These are phyloP conservation scores for Notechis scutatus DNA, from an alignment of 2,113 vertebrate genomes.

Conservation along the genomic window DNA sequence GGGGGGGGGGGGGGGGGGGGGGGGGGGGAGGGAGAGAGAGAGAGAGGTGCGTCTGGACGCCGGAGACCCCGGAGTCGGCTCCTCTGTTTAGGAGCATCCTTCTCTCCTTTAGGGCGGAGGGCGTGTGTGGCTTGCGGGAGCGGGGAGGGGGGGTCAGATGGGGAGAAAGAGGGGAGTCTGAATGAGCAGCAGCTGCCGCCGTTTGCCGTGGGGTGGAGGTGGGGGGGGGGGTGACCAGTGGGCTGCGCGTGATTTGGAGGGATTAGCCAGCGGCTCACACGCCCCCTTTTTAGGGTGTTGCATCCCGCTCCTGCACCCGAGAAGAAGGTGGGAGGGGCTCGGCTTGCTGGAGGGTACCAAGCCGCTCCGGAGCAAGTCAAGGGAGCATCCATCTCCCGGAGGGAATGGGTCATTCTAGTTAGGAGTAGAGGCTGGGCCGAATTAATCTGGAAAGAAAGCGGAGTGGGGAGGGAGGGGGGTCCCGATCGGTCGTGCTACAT, in stretches of 20 bases:
- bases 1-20: too few species aligned
- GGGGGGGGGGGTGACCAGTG: background rate
- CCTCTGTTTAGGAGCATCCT: background rate
- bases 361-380: background rate
- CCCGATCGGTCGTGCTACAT: background rate
- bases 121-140: background rate
- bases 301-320: background rate
- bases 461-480: background rate
- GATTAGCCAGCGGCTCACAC: background rate
- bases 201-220: background rate
- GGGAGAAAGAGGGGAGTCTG: background rate
- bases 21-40: rapidly evolving
- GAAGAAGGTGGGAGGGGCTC: background rate
- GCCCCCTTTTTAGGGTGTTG: background rate
- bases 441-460: background rate
- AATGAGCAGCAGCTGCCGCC: background rate
- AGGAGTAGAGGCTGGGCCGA: background rate
- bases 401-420: background rate
- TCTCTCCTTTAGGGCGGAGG: background rate
- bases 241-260: background rate
- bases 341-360: background rate
- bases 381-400: background rate
- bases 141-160: background rate
- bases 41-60: background rate
- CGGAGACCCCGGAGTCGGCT: background rate